A percentile compares a stretch with the other conserved stretches of the same genome.
phyloP scores from a whole-genome alignment of 2,113 vertebrate species.

The Aix galericulata region DNA sequence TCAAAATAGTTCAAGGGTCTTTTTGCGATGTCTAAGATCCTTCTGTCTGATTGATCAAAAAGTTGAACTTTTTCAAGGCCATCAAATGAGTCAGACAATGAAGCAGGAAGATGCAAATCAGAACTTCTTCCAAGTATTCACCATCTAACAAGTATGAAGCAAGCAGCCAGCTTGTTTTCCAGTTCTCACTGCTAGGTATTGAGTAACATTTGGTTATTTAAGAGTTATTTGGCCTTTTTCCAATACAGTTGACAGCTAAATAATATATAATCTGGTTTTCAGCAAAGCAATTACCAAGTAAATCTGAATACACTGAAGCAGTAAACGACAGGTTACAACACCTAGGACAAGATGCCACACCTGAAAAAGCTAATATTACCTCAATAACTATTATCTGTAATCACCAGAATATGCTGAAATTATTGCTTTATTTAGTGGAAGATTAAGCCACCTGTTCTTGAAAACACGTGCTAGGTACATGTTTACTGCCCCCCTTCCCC shows the following conservation, averaged over 20 bases:
- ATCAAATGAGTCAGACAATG: neutral
- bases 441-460: constrained; percentile 70
- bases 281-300: constrained; percentile 71
- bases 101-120: neutral
- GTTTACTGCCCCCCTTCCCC: neutral
- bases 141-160: neutral
- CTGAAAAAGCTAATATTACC: constrained; percentile 74
- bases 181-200: constrained; percentile 1
- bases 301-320: constrained; percentile 45
- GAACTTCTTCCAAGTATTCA: neutral
- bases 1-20: neutral
- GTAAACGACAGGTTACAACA: constrained; percentile 67
- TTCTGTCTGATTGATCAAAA: neutral
- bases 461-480: constrained; percentile 38
- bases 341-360: constrained; percentile 70
- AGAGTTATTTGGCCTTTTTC: constrained; percentile 53
- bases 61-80: neutral
- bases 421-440: constrained; percentile 67
- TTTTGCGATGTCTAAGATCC: neutral
- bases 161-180: neutral
- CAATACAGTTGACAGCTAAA: constrained; percentile 72
- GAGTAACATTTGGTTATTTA: constrained; percentile 48
- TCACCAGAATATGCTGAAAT: constrained; percentile 69
- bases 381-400: constrained; percentile 71
- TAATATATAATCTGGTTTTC: constrained; percentile 78